Evolutionary conservation across 2,797 vertebrate genomes (phyloP).

Genomic region (Thamnophis elegans): DNA sequence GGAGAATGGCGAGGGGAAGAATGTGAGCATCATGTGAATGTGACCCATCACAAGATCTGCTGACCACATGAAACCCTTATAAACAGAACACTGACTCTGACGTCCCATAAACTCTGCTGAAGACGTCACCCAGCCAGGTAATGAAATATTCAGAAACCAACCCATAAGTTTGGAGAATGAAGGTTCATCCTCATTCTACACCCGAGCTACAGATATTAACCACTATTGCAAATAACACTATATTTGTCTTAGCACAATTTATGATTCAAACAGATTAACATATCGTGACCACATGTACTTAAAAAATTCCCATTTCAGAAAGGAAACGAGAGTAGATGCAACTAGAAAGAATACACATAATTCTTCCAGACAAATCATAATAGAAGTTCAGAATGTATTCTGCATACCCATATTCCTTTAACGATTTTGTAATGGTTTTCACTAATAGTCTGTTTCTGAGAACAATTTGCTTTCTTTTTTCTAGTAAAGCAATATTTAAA

Average conservation of each 20-base stretch:
- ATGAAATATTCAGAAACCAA: no score
- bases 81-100: background rate
- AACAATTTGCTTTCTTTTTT: slow-evolving; percentile 32
- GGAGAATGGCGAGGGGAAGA: background rate
- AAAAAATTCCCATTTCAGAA: background rate
- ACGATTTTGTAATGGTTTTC: slow-evolving; percentile 53
- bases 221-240: background rate
- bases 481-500: slow-evolving; percentile 50
- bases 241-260: background rate
- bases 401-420: slow-evolving; percentile 39
- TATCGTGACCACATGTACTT: background rate
- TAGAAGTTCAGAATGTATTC: slow-evolving; percentile 28
- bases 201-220: no score
- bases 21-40: no score
- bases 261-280: background rate
- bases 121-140: no score
- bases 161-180: no score
- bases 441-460: slow-evolving; percentile 47
- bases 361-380: background rate
- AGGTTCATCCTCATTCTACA: no score
- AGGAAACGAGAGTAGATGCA: slow-evolving; percentile 37
- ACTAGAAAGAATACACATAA: background rate
- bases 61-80: background rate
- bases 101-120: no score
- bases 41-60: background rate